Evolutionary conservation across 2,113 vertebrate species (phyloP), one percentile per base, ranked within the genome.

Genomic region (Ariopsis seemanni): DNA sequence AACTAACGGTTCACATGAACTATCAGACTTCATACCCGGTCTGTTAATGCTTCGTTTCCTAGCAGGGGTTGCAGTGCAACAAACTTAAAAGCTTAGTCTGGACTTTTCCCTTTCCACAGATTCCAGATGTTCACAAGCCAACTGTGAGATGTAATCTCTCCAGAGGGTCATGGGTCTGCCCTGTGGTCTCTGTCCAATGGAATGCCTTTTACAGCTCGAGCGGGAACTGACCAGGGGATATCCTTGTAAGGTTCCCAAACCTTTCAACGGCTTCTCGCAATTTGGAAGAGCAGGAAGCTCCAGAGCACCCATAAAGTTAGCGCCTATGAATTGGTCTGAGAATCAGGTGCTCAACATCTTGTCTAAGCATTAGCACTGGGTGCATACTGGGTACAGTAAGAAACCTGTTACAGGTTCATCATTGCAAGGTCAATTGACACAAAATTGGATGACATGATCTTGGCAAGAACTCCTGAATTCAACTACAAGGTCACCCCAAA

Each of bases 101-200:
- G 78, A 58, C 55, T 20, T 80, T 80, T 27, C 55, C 55, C 27
- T 17, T 20, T 34, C 78, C 27, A 58, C 53, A 58, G n/a, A n/a
- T 58, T 58, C 78, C 78, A 80, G 78, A 80, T 80, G 78, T 30
- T 80, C 55, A 58, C 55, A 80, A 60, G 18, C 78, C 55, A 80
- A 34, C 27, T 34, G 55, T 18, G 55, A 11, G 27, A 58, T 80
- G 27, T 34, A 58, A 58, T 20, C 20, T 30, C 72, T 75, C 42
- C 42, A 12, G 20, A 25, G 74, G 48, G 48, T 77, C 11, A 11
- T 77, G 74, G 48, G 74, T 14, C 22, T 52, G 15, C 55, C 53
- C 15, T 58, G 27, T 27, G 78, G 78, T 58, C 27, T 80, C 30
- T 58, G 78, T 80, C 78, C 55, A 34, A 7, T 20, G 78, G 55